Conservation (phyloP, 64 coral and sea anemone genomes). For the Orbicella faveolata region DNA sequence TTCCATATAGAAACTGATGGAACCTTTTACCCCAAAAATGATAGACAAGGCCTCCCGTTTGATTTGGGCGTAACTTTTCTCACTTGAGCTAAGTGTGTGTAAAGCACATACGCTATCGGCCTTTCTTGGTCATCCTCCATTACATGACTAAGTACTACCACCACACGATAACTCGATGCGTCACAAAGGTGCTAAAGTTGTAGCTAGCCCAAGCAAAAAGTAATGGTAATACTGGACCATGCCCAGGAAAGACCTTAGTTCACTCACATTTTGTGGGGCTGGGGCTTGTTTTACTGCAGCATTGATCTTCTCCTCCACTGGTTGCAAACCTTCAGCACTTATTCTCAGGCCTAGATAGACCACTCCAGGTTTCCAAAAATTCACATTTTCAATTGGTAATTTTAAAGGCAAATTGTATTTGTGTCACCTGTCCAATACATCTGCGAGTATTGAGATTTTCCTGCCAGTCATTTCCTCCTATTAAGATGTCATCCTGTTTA, state of each 20-base stretch:
- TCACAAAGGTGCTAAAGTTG: conserved; percentile 54
- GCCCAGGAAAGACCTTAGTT: conserved; percentile 56
- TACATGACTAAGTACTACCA: conserved; percentile 56
- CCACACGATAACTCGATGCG: conserved; percentile 57
- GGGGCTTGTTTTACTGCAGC: conserved; percentile 19
- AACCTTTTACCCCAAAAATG: conserved; percentile 68
- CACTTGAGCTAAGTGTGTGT: neutral
- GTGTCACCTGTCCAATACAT: conserved; percentile 30
- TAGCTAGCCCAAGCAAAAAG: conserved; percentile 54
- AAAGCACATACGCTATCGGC: conserved; percentile 66
- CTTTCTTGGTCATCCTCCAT: conserved; percentile 71
- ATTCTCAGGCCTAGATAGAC: conserved; percentile 46
- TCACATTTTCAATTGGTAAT: conserved; percentile 51
- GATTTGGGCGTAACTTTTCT: conserved; percentile 36
- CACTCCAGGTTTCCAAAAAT: conserved; percentile 54
- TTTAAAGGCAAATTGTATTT: conserved; percentile 49
- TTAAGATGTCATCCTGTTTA: no score
- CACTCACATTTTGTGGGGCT: conserved; percentile 40
- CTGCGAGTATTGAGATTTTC: conserved; percentile 11
- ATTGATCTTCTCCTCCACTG: conserved; percentile 41
- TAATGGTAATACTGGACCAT: conserved; percentile 69
- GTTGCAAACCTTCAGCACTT: conserved; percentile 27
- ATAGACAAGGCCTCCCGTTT: conserved; percentile 33
- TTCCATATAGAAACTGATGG: conserved; percentile 64
- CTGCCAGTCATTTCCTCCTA: neutral